Base-by-base conservation (phyloP, 2,888 invertebrate genomes). In the Laspeyria flexula region DNA sequence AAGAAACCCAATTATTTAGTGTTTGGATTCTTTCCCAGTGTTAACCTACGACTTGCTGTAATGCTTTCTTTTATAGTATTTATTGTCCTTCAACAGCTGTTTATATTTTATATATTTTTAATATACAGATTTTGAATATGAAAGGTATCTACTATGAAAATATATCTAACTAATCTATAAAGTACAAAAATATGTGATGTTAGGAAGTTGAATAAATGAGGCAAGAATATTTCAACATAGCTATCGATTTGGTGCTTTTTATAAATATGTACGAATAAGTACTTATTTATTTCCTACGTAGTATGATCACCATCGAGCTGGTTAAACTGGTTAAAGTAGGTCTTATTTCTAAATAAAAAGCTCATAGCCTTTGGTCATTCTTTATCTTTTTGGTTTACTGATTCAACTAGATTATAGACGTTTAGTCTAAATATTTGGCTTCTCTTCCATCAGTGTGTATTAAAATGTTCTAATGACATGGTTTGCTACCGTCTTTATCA, bases 361-460 rank as follows among this genome's bases (percentile, higher is more conserved):
- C 90, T 90, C 77, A 82, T 79, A 90, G 90, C 91, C 71, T 90
- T 92, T 91, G 89, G 90, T 90, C 90, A 85, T 83, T 82, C 73
- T 68, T 77, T 77, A 78, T 46, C 53, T 71, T 84, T 86, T 89
- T 88, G 87, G 86, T 87, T 82, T 73, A 82, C 73, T 71, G 73
- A 69, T 77, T 77, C 73, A 73, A 77, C 71, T 77, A 75, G 73
- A 67, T 58, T 72, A 71, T 75, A 80, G 73, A 76, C 75, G 50
- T 71, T 63, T 59, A 72, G 67, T 79, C 77, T 80, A 74, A 73
- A 75, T 81, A 83, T 90, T 88, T 89, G 88, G 88, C 86, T 84
- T 81, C 54, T 41, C 55, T 70, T 59, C 48, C 42, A 41, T 46
- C 46, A 54, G 52, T 54, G 49, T 58, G 45, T 60, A 46, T 53